phyloP scores from a whole-genome alignment of 2,888 invertebrate species.

The Diadegma fenestrale region DNA sequence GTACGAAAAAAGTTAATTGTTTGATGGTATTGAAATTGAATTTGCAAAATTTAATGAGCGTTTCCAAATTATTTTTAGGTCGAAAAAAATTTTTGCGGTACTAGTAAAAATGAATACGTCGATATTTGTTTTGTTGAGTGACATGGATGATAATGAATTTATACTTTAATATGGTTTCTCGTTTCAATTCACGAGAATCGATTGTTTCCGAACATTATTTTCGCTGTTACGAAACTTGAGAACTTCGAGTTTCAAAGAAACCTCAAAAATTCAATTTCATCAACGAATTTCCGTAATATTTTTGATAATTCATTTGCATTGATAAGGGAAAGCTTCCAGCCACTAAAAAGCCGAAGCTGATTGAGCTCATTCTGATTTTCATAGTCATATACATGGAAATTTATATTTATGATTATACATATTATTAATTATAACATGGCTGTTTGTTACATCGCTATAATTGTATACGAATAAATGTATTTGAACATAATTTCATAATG shows the following conservation, averaged over 20 bases:
- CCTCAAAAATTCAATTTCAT: neutral
- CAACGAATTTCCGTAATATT: neutral
- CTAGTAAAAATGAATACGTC: too few species aligned
- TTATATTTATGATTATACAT: neutral
- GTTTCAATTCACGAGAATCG: too few species aligned
- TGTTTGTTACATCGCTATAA: constrained; percentile 60
- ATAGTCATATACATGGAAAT: constrained; percentile 1
- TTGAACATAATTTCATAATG: constrained; percentile 26
- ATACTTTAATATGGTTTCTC: too few species aligned
- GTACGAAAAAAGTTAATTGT: neutral
- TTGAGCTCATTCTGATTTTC: neutral
- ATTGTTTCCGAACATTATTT: too few species aligned
- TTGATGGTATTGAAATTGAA: neutral
- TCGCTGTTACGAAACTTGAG: too few species aligned
- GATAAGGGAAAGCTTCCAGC: neutral
- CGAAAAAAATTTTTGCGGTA: too few species aligned
- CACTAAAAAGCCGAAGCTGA: neutral
- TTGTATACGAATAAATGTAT: constrained; percentile 58
- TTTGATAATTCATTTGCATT: constrained; percentile 3
- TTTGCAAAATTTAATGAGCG: neutral
- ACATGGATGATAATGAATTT: too few species aligned
- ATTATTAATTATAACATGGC: constrained; percentile 54
- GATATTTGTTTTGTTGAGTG: too few species aligned
- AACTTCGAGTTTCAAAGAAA: neutral
- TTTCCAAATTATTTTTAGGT: neutral